These are phyloP conservation scores for Zaprionus camerounensis DNA, from an alignment of 1,140 invertebrate genomes.

Conservation along the genomic window DNA sequence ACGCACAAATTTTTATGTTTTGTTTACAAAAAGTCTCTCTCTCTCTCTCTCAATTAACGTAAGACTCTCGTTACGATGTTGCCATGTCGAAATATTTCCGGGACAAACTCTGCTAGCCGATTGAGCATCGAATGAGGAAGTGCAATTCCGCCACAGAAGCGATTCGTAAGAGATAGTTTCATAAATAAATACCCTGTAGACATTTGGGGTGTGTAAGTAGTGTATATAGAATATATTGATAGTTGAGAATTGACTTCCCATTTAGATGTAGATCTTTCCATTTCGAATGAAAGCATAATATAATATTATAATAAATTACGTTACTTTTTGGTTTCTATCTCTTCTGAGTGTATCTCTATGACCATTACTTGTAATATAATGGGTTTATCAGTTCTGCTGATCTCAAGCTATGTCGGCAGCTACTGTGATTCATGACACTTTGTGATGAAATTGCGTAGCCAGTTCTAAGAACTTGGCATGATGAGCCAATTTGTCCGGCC, in stretches of 20 bases:
- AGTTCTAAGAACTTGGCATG: slow-evolving; percentile 64
- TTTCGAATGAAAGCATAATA: background rate
- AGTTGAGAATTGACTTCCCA: too few relatives aligned
- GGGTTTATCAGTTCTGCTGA: background rate
- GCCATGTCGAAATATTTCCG: slow-evolving; percentile 66
- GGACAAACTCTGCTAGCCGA: background rate
- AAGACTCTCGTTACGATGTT: slow-evolving; percentile 43
- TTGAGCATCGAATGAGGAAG: slow-evolving; percentile 46
- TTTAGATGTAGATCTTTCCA: too few relatives aligned
- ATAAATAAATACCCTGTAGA: background rate
- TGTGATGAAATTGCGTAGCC: slow-evolving; percentile 63
- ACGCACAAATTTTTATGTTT: slow-evolving; percentile 62
- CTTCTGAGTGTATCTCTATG: background rate
- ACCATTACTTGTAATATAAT: background rate
- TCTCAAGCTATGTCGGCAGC: slow-evolving; percentile 28
- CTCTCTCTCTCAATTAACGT: slow-evolving; percentile 17
- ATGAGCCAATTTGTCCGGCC: slow-evolving; percentile 56
- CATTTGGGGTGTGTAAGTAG: background rate
- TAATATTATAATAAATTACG: background rate
- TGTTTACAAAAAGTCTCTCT: slow-evolving; percentile 56
- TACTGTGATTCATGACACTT: slow-evolving; percentile 55
- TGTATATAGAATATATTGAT: too few relatives aligned
- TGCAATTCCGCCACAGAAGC: slow-evolving; percentile 41
- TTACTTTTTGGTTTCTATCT: background rate
- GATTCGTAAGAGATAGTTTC: slow-evolving; percentile 13